Evolutionary conservation across 2,888 invertebrate genomes (phyloP), one percentile per base, ranked within the genome.

Genomic region (Protonemura montana): DNA sequence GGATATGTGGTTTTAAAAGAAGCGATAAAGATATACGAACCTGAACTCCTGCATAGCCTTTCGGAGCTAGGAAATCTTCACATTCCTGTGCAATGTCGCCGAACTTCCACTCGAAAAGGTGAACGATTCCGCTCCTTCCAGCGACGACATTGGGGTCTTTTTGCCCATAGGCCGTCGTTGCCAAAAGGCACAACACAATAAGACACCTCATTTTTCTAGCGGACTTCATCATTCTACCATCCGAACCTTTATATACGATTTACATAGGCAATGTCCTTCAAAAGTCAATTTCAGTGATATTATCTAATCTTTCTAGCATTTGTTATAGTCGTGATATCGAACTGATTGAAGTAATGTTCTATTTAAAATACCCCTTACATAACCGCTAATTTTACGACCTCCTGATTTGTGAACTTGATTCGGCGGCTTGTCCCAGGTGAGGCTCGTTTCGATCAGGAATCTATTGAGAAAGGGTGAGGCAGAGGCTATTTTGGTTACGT

Each of bases 61-160:
- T 92, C 0, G 95, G 94, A 0, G 93, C 94, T 7, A 96, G 91
- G 90, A 95, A 95, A 27, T 92, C 90, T 89, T 95, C 95, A 89
- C 96, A 96, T 90, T 96, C 95, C 0, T 90, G 91, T 0, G 95
- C 95, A 80, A 96, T 93, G 90, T 95, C 95, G 16, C 91, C 91
- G 94, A 95, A 96, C 89, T 94, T 95, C 95, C 96, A 96, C 89
- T 95, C 95, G 89, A 94, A 94, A 0, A 95, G 92, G 88, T 94
- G 94, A 0, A 94, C 94, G 88, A 94, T 93, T 0, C 92, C 93
- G 0, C 93, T 92, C 81, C 90, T 90, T 27, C 90, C 90, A 0
- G 90, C 88, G 0, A 90, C 92, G 88, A 93, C 93, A 89, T 93
- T 90, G 0, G 93, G 92, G 87, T 93, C 91, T 88, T 93, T 89